Evolutionary conservation across 2,888 invertebrate species (phyloP).

Genomic region (Drosophila dives): DNA sequence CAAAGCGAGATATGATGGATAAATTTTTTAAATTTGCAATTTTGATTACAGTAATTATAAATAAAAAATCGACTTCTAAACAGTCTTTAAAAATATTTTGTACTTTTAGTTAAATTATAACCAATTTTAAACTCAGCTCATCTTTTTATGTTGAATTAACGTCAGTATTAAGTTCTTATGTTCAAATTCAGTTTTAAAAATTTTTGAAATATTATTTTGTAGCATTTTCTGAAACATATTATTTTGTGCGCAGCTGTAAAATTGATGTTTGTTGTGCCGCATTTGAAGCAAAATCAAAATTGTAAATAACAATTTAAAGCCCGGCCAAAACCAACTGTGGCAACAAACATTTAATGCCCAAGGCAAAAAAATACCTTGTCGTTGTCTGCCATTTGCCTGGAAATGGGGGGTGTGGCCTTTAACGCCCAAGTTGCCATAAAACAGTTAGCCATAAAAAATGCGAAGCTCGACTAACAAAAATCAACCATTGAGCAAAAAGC

Average conservation of each 20-base stretch:
- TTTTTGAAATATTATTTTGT: background rate
- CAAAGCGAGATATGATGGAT: background rate
- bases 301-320: constrained; percentile 53
- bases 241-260: background rate
- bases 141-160: too few relatives aligned
- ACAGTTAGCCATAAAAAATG: constrained; percentile 66
- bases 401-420: constrained; percentile 33
- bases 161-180: too few relatives aligned
- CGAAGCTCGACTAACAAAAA: constrained; percentile 69
- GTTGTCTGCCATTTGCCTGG: constrained; percentile 25
- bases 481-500: constrained; percentile 63
- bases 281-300: constrained; percentile 50
- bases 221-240: background rate
- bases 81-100: too few relatives aligned
- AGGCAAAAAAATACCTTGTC: constrained; percentile 44
- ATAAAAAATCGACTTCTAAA: too few relatives aligned
- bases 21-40: background rate
- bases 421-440: constrained; percentile 53
- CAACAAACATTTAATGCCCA: constrained; percentile 47
- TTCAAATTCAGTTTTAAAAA: background rate
- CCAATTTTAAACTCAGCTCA: too few relatives aligned
- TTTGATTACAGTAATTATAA: background rate
- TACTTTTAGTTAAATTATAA: too few relatives aligned
- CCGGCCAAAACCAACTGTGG: constrained; percentile 20
- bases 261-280: constrained; percentile 11